Base-by-base conservation (phyloP, 1,140 invertebrate species). In the Diachasma alloeum region DNA sequence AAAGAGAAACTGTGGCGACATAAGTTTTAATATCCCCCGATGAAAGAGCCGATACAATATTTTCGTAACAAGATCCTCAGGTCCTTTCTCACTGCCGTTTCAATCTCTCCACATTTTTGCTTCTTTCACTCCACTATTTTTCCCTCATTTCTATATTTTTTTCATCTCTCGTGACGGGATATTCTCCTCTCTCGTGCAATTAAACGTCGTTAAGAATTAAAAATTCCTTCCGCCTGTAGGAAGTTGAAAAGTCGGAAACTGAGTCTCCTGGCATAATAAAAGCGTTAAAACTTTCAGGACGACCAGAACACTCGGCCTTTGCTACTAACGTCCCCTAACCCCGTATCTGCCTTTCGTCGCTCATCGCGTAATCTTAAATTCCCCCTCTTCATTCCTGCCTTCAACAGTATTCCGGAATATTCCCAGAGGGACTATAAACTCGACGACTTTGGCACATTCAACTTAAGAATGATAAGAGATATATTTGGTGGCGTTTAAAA, bases 151-250 rank as follows among this genome's bases (percentile, higher is more conserved):
- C 56, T 24, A 0, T 74, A 15, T 26, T 46, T 75, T 37, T 53
- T 56, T 48, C 17, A 67, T 19, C 19, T 72, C 15, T 26, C 13
- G 77, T 68, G 42, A 36, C 56, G 19, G 24, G 31, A 39, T 66
- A 75, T 68, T 72, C 39, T 39, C 46, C 69, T 80, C 78, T 74
- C 78, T 74, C 73, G 77, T 78, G 69, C 75, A 80, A 80, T 80
- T 80, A 80, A 80, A 78, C 72, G 77, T 80, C 77, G 77, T 80
- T 80, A 80, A 77, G 75, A 80, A 80, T 81, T 81, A 81, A 81
- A 81, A 81, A 81, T 81, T 80, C 75, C 77, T 81, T 76, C 75
- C 79, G 72, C 68, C 56, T 44, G 71, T 44, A 59, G 66, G 37
- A 74, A 74, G 77, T 71, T 75, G 74, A 66, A 72, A 80, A 67